phyloP scores from a whole-genome alignment of 2,888 invertebrate genomes.

The Drosophila robusta region DNA sequence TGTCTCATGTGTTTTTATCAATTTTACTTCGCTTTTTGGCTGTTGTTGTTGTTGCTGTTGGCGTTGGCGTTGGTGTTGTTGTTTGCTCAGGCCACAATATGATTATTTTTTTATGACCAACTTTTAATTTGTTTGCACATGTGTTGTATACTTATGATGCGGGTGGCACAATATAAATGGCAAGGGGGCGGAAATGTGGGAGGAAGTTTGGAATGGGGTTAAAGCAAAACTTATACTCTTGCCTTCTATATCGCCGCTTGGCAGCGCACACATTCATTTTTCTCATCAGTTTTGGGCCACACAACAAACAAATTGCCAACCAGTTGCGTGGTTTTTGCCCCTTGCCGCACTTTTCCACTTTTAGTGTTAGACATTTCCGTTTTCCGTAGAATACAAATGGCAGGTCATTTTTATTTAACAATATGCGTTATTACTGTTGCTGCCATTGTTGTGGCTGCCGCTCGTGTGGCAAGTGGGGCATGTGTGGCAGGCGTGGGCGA shows the following conservation, averaged over 20 bases:
- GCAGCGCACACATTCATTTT: conserved; percentile 52
- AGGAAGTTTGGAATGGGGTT: not conserved
- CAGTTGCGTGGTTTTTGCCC: conserved; percentile 67
- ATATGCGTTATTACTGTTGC: conserved; percentile 50
- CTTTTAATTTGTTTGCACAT: conserved; percentile 81
- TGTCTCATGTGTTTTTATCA: conserved; percentile 62
- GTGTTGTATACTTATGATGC: conserved; percentile 37
- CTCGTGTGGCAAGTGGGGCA: conserved; percentile 22
- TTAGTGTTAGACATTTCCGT: conserved; percentile 64
- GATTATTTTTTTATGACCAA: conserved; percentile 77
- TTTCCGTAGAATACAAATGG: conserved; percentile 56
- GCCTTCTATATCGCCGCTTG: conserved; percentile 50
- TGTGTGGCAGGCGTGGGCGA: conserved; percentile 12
- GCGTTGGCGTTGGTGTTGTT: conserved; percentile 32
- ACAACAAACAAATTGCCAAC: conserved; percentile 61
- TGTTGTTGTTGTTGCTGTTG: conserved; percentile 28
- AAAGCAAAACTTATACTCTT: conserved; percentile 16
- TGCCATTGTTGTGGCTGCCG: conserved; percentile 21
- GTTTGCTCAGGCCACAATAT: conserved; percentile 63
- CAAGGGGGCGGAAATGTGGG: not conserved
- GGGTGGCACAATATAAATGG: not conserved
- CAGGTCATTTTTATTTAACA: conserved; percentile 69
- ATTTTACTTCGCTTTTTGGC: conserved; percentile 60
- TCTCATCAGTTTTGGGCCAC: conserved; percentile 30
- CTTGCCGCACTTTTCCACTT: conserved; percentile 10